Evolutionary conservation across 2,797 vertebrate species (phyloP), one percentile per base, ranked within the genome.

Genomic region (Aratinga solstitialis): DNA sequence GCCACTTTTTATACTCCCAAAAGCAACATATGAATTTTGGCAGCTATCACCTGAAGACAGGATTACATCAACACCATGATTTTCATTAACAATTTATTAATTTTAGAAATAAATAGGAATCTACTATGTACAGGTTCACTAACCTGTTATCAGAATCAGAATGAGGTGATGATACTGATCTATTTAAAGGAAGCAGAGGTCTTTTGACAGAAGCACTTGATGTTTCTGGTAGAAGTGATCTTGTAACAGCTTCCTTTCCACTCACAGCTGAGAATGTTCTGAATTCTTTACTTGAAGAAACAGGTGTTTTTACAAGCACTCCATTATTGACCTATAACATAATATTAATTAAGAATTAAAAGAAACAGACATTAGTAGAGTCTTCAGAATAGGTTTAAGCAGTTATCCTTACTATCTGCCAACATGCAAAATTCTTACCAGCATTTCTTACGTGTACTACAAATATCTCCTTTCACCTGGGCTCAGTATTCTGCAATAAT

Each of bases 121-220:
- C 12, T 74, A 15, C 20, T 88, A 68, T 68, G 40, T 34, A 51
- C 32, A 62, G 11, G 21, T 47, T 20, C 77, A 97, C 98, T 94
- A 84, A 98, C 98, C 97, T 98, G 91, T 26, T 97, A 56, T 98
- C 97, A 65, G 96, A 58, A 42, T 98, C 97, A 77, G 91, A 29
- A 54, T 95, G 97, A 36, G 97, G 87, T 45, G 98, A 96, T 42
- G 95, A 89, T 12, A 96, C 68, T 10, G 93, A 87, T 84, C 97
- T 96, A 72, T 95, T 96, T 94, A 95, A 89, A 95, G 87, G 61
- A 53, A 92, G 98, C 10, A 97, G 23, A 87, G 97, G 77, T 80
- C 97, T 97, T 67, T 87, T 71, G n/a, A 87, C 21, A 24, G 96
- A 94, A 78, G 94, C 63, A 85, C 91, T 96, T 83, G 95, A 94